Evolutionary conservation across 2,888 invertebrate genomes (phyloP).

Genomic region (Perdita meconis): DNA sequence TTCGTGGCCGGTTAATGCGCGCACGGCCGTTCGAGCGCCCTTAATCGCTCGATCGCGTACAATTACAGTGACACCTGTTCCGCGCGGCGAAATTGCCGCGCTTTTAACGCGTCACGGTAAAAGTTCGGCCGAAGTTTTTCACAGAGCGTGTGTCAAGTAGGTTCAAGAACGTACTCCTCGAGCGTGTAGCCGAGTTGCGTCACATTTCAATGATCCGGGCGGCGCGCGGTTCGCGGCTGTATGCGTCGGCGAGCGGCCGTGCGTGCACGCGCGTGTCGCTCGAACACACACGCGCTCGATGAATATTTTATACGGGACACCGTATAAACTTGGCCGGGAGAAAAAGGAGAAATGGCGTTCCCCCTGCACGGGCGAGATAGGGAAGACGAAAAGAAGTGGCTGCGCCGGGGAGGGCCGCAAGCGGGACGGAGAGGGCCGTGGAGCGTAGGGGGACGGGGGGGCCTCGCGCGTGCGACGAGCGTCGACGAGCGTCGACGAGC

Average conservation of each 20-base stretch:
- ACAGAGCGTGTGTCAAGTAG: slow-evolving; percentile 43
- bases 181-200: slow-evolving; percentile 49
- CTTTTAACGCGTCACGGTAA: slow-evolving; percentile 8
- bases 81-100: not conserved
- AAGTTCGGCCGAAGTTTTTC: slow-evolving; percentile 21
- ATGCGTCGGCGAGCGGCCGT: slow-evolving; percentile 8
- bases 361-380: slow-evolving; percentile 27
- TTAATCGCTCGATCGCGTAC: not conserved
- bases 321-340: slow-evolving; percentile 23
- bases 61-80: slow-evolving; percentile 14
- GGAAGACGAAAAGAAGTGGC: slow-evolving; percentile 24
- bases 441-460: slow-evolving; percentile 41
- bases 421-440: slow-evolving; percentile 8
- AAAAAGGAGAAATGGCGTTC: slow-evolving; percentile 36
- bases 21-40: no score
- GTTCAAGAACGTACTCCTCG: slow-evolving; percentile 50
- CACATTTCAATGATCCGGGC: slow-evolving; percentile 56
- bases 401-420: slow-evolving; percentile 6
- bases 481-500: slow-evolving; percentile 30
- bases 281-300: slow-evolving; percentile 7
- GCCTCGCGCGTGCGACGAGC: slow-evolving; percentile 28
- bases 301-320: slow-evolving; percentile 57
- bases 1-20: no score
- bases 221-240: no score
- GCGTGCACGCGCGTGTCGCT: slow-evolving; percentile 4